Conservation (phyloP, 2,888 invertebrate genomes). For the Ryuthela nishihirai region DNA sequence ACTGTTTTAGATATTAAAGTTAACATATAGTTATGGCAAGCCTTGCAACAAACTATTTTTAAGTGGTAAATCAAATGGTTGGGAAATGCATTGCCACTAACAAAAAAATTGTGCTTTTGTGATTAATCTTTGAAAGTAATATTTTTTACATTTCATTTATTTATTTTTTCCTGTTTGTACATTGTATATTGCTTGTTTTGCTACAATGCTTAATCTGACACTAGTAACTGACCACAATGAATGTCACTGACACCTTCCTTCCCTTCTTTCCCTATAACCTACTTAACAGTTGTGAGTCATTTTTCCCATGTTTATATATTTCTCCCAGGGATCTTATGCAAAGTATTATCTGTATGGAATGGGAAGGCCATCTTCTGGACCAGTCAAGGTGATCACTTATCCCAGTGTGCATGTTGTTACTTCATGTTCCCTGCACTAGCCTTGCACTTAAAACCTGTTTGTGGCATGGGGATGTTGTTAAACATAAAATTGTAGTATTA, state of each 20-base stretch:
- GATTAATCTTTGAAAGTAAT: too few species aligned
- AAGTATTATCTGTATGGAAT: slow-evolving; percentile 43
- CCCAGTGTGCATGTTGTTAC: slow-evolving; percentile 23
- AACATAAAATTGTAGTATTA: too few species aligned
- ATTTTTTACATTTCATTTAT: not conserved
- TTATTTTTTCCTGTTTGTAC: not conserved
- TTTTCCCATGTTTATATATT: slow-evolving; percentile 35
- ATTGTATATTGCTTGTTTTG: not conserved
- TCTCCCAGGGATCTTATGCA: slow-evolving; percentile 41
- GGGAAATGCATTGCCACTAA: too few species aligned
- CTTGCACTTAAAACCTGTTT: too few species aligned
- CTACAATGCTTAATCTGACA: not conserved
- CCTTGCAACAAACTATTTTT: too few species aligned
- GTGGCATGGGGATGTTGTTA: too few species aligned
- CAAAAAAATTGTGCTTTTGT: too few species aligned
- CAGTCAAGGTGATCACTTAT: slow-evolving; percentile 36
- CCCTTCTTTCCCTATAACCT: not conserved
- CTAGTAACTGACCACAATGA: not conserved
- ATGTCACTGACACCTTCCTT: not conserved
- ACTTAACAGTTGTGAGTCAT: slow-evolving; percentile 16
- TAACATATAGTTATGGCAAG: too few species aligned
- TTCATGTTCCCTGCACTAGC: too few species aligned
- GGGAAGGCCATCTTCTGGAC: slow-evolving; percentile 38
- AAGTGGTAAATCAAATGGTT: too few species aligned
- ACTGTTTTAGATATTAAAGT: too few species aligned